These are phyloP conservation scores for Butastur rufipennis DNA, from an alignment of 2,113 vertebrate species.

Conservation along the genomic window DNA sequence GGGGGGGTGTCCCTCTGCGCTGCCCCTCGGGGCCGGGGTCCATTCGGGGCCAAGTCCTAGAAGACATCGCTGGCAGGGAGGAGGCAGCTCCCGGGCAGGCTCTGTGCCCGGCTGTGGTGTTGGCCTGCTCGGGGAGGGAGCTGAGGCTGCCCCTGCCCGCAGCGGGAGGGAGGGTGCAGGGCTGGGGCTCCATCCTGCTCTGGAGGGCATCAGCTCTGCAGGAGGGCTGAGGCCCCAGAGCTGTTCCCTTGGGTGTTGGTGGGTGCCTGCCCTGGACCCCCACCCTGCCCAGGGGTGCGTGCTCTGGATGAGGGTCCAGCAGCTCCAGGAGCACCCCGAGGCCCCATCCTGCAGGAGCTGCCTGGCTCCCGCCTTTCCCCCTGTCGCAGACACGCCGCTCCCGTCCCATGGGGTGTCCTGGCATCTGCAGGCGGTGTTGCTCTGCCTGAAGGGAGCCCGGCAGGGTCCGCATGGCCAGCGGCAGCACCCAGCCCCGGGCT, in stretches of 20 bases:
- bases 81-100: background rate
- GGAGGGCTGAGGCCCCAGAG: background rate
- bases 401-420: background rate
- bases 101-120: background rate
- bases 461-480: background rate
- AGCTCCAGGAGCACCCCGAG: fast-evolving
- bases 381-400: fast-evolving
- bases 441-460: background rate
- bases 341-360: background rate
- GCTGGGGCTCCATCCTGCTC: background rate
- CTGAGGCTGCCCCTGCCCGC: background rate
- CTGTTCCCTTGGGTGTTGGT: background rate
- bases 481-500: background rate
- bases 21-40: background rate
- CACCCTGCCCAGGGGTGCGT: fast-evolving
- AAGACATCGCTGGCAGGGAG: background rate
- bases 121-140: background rate
- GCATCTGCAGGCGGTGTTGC: fast-evolving
- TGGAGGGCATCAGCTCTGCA: background rate
- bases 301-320: background rate
- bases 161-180: background rate
- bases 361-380: background rate
- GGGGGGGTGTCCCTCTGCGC: background rate
- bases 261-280: background rate
- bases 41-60: background rate